phyloP scores from a whole-genome alignment of 2,888 invertebrate species.

The Chymomyza caudatula region DNA sequence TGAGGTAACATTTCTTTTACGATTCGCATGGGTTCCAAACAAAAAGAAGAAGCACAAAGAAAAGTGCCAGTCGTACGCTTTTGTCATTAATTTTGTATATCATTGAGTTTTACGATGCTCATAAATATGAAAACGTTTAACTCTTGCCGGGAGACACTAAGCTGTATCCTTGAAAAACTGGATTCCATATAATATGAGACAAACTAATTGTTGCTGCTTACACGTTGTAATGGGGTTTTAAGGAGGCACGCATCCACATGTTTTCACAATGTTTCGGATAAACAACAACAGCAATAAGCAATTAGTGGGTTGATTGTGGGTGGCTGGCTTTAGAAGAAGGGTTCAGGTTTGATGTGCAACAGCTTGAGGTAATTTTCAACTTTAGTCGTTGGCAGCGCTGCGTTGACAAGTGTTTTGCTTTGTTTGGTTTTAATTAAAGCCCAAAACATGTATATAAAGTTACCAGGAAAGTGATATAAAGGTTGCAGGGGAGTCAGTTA shows the following conservation, averaged over 20 bases:
- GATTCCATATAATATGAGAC: slow-evolving; percentile 46
- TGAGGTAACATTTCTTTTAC: slow-evolving; percentile 68
- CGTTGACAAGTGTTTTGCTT: slow-evolving; percentile 57
- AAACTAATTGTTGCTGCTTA: slow-evolving; percentile 76
- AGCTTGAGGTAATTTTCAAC: slow-evolving; percentile 75
- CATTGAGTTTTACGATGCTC: slow-evolving; percentile 76
- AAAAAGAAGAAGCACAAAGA: slow-evolving; percentile 37
- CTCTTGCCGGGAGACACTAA: slow-evolving; percentile 54
- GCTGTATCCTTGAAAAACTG: background rate
- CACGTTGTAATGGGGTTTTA: slow-evolving; percentile 70
- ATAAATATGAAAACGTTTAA: slow-evolving; percentile 77
- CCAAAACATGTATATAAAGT: slow-evolving; percentile 40
- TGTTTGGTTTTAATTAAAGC: slow-evolving; percentile 69
- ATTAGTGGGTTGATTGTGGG: slow-evolving; percentile 2
- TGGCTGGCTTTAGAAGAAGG: slow-evolving; percentile 15
- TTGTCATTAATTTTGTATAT: slow-evolving; percentile 75
- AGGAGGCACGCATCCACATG: slow-evolving; percentile 62
- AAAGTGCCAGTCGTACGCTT: slow-evolving; percentile 54
- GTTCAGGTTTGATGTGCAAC: slow-evolving; percentile 62
- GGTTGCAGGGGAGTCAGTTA: slow-evolving; percentile 5
- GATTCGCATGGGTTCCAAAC: slow-evolving; percentile 54
- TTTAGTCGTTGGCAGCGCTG: slow-evolving; percentile 37
- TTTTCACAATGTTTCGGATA: slow-evolving; percentile 65
- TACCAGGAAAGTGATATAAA: slow-evolving; percentile 10
- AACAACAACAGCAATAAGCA: slow-evolving; percentile 35